phyloP scores from a whole-genome alignment of 1,140 invertebrate genomes.

The Saccostrea echinata region DNA sequence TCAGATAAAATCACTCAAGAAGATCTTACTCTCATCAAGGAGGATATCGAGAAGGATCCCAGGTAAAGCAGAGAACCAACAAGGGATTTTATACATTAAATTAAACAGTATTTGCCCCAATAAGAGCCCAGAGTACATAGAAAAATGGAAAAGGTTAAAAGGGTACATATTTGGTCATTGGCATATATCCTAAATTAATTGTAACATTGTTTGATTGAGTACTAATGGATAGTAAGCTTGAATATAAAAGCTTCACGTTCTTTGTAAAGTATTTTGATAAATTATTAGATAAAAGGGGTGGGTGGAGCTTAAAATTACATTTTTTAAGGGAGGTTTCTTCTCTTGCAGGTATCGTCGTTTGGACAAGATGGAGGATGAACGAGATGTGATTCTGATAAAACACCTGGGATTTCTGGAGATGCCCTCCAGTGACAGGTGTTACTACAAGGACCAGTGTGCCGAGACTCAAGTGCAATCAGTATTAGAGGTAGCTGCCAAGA shows the following conservation, averaged over 20 bases:
- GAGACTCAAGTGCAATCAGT: slow-evolving; percentile 85
- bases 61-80: slow-evolving; percentile 44
- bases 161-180: too few species aligned
- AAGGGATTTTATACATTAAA: neutral
- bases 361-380: slow-evolving; percentile 94
- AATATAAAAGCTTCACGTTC: too few species aligned
- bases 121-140: too few species aligned
- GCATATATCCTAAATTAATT: too few species aligned
- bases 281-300: too few species aligned
- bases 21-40: slow-evolving; percentile 52
- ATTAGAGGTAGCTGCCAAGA: slow-evolving; percentile 84
- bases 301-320: too few species aligned
- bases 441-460: slow-evolving; percentile 91
- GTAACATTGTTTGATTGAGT: too few species aligned
- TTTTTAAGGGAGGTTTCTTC: neutral
- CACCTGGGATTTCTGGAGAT: slow-evolving; percentile 98
- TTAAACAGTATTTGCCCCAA: too few species aligned
- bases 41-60: slow-evolving; percentile 48
- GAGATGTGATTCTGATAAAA: slow-evolving; percentile 95
- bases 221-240: too few species aligned
- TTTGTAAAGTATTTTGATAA: too few species aligned
- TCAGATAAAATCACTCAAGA: slow-evolving; percentile 49
- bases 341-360: slow-evolving; percentile 90
- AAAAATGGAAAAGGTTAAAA: too few species aligned
- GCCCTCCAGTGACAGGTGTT: slow-evolving; percentile 95